Evolutionary conservation across 1,140 invertebrate species (phyloP).

Genomic region (Goniozus legneri): DNA sequence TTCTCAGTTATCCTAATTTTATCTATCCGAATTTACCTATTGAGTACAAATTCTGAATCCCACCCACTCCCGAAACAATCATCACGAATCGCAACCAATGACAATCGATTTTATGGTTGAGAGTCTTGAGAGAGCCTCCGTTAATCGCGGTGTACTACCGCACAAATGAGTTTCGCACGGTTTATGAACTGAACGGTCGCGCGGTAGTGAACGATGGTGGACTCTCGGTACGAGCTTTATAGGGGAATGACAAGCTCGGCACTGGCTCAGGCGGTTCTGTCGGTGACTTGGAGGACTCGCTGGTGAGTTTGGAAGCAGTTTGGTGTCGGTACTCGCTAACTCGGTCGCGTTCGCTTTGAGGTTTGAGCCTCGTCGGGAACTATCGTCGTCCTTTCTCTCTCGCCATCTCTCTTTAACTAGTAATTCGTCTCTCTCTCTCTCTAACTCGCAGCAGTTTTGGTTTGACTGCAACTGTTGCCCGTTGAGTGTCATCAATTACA

Average conservation of each 20-base stretch:
- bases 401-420: neutral
- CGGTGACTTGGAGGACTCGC: neutral
- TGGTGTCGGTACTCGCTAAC: neutral
- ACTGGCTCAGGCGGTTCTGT: neutral
- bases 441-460: neutral
- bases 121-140: neutral
- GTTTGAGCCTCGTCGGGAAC: conserved; percentile 24
- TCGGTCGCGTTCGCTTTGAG: neutral
- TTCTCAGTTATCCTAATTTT: too few relatives aligned
- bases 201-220: neutral
- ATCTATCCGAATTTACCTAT: too few relatives aligned
- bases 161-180: neutral
- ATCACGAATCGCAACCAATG: neutral
- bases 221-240: neutral
- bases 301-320: neutral
- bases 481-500: neutral
- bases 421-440: neutral
- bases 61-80: neutral
- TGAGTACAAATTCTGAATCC: neutral
- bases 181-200: neutral
- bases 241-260: neutral
- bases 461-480: neutral
- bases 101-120: neutral
- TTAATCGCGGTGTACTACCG: neutral
- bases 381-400: neutral